Base-by-base conservation (phyloP, 2,888 invertebrate genomes). In the Ernsta delagoae region DNA sequence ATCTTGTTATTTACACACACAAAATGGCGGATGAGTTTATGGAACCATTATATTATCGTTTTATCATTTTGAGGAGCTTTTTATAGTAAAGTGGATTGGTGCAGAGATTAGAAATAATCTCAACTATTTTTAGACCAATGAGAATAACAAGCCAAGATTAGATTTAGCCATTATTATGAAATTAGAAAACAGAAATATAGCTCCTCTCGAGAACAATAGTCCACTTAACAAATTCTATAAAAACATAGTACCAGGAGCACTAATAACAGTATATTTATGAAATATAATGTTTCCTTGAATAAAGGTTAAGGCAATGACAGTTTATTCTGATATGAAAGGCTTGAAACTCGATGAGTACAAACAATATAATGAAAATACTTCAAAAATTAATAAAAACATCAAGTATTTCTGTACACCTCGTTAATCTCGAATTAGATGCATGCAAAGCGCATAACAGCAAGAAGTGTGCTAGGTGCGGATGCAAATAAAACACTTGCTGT, bases 1-100 rank as follows among this genome's bases (percentile, higher is more conserved):
- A 85, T 85, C 76, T 86, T 90, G 88, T 85, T 92, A 92, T 90
- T 89, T 87, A 88, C 50, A 53, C 50, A 53, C 81, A 83, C 79
- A 83, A 83, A 82, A 86, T 86, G 83, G 84, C 78, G 77, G 81
- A 79, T 79, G 68, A 62, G 39, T 24, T 53, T 54, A n/a, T 24
- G 67, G 67, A 71, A 70, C 64, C 70, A 69, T 71, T 71, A 65
- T 68, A 62, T 31, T 34, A 34, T 56, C 24, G 34, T 56, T 6
- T 34, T 24, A 7, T 53, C 50, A 53, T 53, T 53, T 7, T 24
- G 24, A 53, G 9, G 24, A 16, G 7, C 50, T 50, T 4, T 50
- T 31, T 31, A 31, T 31, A 31, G 31, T 31, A 31, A 31, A 4
- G 31, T 31, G 31, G 16, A 16, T 16, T 16, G 16, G 31, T 31